Evolutionary conservation across 2,797 vertebrate genomes (phyloP).

Genomic region (Tolypeutes matacus): DNA sequence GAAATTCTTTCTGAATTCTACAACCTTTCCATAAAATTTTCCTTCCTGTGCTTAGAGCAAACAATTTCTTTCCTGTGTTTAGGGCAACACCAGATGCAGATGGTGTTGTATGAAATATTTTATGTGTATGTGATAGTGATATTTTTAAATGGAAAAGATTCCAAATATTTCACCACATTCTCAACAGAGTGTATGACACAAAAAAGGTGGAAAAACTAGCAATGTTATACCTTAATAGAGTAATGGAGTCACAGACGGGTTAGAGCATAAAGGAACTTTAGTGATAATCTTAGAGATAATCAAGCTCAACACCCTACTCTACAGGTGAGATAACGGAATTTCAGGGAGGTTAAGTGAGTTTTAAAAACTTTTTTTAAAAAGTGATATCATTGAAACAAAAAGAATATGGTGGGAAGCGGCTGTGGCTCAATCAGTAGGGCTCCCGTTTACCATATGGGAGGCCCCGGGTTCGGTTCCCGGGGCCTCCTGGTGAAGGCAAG

Average conservation of each 20-base stretch:
- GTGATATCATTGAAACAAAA: conserved; percentile 3
- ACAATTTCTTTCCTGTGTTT: not conserved
- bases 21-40: conserved; percentile 19
- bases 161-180: conserved; percentile 23
- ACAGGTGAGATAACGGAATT: not conserved
- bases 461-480: no score
- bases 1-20: conserved; percentile 36
- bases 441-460: no score
- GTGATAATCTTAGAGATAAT: not conserved
- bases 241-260: not conserved
- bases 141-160: conserved; percentile 48
- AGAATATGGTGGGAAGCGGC: no score
- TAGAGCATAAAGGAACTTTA: not conserved
- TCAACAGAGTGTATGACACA: not conserved
- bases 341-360: not conserved
- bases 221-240: not conserved
- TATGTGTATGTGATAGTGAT: not conserved
- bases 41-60: conserved; percentile 17
- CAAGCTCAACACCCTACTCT: not conserved
- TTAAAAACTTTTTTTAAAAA: conserved; percentile 6
- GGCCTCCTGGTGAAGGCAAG: no score
- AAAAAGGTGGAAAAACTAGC: not conserved
- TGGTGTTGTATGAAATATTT: not conserved
- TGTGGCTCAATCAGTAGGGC: no score
- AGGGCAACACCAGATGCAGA: not conserved